Evolutionary conservation across 2,113 vertebrate species (phyloP).

Genomic region (Psittacara wagleri): DNA sequence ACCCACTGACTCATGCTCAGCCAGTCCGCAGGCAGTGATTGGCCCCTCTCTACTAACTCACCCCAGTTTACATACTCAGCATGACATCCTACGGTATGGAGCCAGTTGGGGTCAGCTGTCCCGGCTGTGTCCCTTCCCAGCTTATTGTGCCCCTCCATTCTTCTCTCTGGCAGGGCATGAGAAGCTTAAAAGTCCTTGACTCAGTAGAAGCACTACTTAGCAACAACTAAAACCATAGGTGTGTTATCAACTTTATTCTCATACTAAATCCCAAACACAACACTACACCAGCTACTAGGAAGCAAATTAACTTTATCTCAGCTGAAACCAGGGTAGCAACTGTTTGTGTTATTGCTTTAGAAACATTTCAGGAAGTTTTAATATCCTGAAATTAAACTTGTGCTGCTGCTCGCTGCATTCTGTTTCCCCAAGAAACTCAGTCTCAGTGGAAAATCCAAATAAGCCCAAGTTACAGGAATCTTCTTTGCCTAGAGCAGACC

Average conservation of each 20-base stretch:
- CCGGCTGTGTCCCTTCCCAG: not conserved
- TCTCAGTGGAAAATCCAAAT: not conserved
- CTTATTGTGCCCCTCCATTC: not conserved
- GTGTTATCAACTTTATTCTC: not conserved
- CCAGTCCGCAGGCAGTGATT: not conserved
- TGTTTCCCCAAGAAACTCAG: not conserved
- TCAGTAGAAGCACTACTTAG: not conserved
- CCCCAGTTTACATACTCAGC: not conserved
- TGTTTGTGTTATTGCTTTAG: not conserved
- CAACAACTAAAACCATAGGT: not conserved
- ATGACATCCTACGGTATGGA: not conserved
- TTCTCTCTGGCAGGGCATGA: not conserved
- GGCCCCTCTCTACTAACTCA: not conserved
- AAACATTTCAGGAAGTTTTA: not conserved
- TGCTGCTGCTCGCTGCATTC: not conserved
- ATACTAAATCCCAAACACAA: not conserved
- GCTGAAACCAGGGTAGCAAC: not conserved
- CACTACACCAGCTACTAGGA: not conserved
- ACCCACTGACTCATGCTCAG: not conserved
- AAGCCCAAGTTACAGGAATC: not conserved
- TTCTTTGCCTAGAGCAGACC: not conserved
- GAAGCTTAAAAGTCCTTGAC: not conserved
- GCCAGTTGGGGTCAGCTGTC: not conserved
- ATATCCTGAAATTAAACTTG: conserved; percentile 4
- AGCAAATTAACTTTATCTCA: not conserved